These are phyloP conservation scores for Macropodus opercularis DNA, from an alignment of 2,797 vertebrate genomes.

Conservation along the genomic window DNA sequence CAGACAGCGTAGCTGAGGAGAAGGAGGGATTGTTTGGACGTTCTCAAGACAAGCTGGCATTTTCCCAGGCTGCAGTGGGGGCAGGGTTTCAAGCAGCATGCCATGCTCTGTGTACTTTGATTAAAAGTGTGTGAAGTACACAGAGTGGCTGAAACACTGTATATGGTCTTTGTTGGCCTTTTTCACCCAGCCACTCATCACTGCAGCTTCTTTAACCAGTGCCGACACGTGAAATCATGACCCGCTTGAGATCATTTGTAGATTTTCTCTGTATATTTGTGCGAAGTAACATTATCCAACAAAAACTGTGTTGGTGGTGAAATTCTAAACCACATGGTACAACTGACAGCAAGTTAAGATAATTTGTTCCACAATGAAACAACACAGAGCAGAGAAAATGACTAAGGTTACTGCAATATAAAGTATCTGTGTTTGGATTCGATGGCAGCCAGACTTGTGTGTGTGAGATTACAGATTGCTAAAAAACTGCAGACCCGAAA, in stretches of 20 bases:
- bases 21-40: slow-evolving; percentile 72
- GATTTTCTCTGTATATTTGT: slow-evolving; percentile 28
- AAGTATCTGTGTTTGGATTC: slow-evolving; percentile 14
- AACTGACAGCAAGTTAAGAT: not conserved
- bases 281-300: slow-evolving; percentile 28
- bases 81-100: slow-evolving; percentile 76
- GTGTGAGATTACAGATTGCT: slow-evolving; percentile 18
- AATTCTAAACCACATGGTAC: slow-evolving; percentile 15
- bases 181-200: slow-evolving; percentile 42
- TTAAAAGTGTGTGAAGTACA: slow-evolving; percentile 74
- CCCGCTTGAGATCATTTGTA: slow-evolving; percentile 16
- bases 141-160: slow-evolving; percentile 64
- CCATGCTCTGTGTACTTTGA: slow-evolving; percentile 74
- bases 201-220: slow-evolving; percentile 29
- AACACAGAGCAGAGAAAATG: not conserved
- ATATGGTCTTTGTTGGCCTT: slow-evolving; percentile 59
- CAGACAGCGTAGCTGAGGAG: slow-evolving; percentile 63
- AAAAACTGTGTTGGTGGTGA: slow-evolving; percentile 15
- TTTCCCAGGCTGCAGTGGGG: slow-evolving; percentile 78
- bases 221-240: slow-evolving; percentile 22
- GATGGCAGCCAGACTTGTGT: slow-evolving; percentile 14
- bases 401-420: slow-evolving; percentile 11
- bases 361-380: slow-evolving; percentile 39
- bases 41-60: slow-evolving; percentile 77
- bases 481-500: slow-evolving; percentile 7